Evolutionary conservation across 2,888 invertebrate genomes (phyloP), one percentile per base, ranked within the genome.

Genomic region (Phengaris alcon): DNA sequence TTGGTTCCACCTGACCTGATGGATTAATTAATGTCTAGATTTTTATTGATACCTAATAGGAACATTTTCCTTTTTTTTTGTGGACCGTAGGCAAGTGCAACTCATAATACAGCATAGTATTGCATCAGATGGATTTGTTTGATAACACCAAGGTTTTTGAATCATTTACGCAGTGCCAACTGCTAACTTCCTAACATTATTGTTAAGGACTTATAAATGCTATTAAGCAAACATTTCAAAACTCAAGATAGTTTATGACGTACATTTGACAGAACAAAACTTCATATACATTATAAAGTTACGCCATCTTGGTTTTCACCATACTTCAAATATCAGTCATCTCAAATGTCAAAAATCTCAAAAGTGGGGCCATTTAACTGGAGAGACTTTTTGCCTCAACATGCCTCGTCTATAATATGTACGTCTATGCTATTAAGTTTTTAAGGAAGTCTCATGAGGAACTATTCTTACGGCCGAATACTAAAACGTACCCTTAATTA

Each of bases 91-190:
- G 2, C 15, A 70, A 51, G 13, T 70, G 70, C 70, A 51, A n/a
- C 70, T 51, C 48, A 70, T 70, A 70, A 48, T 70, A 70, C 70
- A 51, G 70, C 48, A 22, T 70, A 70, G 51, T 70, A 48, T 70
- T 70, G 70, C 70, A 69, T 69, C 70, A 51, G 70, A 59, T 51
- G 64, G 12, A 64, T 44, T 64, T 22, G 12, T 64, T 12, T 44
- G 64, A 64, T 64, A 64, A 64, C 7, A 44, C 35, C 64, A 64
- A 64, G 64, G 64, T 64, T 64, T 35, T 48, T 35, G 2, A 12
- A 52, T 55, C n/a, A 46, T 59, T 57, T 12, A 22, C 51, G 64
- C 55, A n/a, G n/a, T 13, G 59, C 35, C 4, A 35, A 35, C 35
- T 35, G 35, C 15, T 59, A 59, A 22, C 59, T 22, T 22, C 48